These are phyloP conservation scores for Zeus faber DNA, from an alignment of 2,113 vertebrate species.

Conservation along the genomic window DNA sequence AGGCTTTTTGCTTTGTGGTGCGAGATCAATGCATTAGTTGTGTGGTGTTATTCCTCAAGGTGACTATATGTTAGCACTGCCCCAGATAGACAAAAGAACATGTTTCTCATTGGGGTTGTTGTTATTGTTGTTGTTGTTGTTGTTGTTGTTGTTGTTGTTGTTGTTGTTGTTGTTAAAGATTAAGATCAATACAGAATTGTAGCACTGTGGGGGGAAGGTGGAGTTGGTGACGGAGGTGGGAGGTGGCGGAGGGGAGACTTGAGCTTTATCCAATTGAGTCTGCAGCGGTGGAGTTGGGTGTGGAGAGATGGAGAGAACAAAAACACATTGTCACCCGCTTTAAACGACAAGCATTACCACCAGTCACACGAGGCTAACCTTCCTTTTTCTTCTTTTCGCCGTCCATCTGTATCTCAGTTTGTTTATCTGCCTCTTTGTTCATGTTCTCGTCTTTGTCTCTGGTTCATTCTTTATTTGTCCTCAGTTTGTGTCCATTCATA, in stretches of 20 bases:
- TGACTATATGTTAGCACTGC: slow-evolving; percentile 57
- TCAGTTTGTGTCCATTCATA: too few relatives aligned
- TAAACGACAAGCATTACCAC: slow-evolving; percentile 10
- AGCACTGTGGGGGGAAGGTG: slow-evolving; percentile 6
- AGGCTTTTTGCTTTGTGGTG: slow-evolving; percentile 51
- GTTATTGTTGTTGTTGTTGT: slow-evolving; percentile 49
- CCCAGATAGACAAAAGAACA: slow-evolving; percentile 65
- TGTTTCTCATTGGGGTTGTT: slow-evolving; percentile 14
- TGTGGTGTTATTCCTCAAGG: slow-evolving; percentile 62
- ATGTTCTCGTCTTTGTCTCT: background rate
- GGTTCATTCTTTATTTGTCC: background rate
- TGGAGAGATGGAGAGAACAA: slow-evolving; percentile 27
- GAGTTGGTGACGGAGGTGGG: slow-evolving; percentile 19
- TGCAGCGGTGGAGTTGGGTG: slow-evolving; percentile 27
- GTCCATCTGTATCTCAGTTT: background rate
- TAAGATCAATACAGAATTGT: slow-evolving; percentile 50
- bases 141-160: slow-evolving; percentile 13
- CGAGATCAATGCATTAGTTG: slow-evolving; percentile 58
- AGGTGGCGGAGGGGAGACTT: slow-evolving; percentile 23
- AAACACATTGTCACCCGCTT: slow-evolving; percentile 23
- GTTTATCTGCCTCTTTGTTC: slow-evolving; percentile 6
- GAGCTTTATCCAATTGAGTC: slow-evolving; percentile 43
- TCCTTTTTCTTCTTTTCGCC: background rate
- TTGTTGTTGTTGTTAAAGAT: slow-evolving; percentile 62
- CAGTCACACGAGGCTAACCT: background rate